These are phyloP conservation scores for Laothoe populi DNA, from an alignment of 2,888 invertebrate genomes.

Conservation along the genomic window DNA sequence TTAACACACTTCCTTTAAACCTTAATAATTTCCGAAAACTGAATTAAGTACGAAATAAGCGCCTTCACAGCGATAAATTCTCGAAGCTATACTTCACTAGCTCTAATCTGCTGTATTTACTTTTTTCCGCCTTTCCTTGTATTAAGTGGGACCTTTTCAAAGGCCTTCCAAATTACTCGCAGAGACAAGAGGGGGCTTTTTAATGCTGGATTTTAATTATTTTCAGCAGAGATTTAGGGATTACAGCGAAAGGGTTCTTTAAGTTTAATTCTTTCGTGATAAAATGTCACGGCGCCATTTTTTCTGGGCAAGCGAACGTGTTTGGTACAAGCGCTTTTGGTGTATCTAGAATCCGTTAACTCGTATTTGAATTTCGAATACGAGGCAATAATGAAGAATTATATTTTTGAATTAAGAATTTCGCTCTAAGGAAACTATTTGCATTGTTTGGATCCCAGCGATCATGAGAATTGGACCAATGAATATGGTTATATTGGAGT, in stretches of 20 bases:
- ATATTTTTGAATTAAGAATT: no score
- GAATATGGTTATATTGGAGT: no score
- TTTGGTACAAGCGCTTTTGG: not conserved
- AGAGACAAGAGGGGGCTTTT: conserved; percentile 48
- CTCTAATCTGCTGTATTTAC: conserved; percentile 57
- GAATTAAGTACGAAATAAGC: conserved; percentile 13
- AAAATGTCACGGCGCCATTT: not conserved
- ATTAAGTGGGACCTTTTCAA: conserved; percentile 62
- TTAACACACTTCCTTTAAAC: not conserved
- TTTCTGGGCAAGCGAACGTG: not conserved
- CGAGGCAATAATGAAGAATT: no score
- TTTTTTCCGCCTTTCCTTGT: conserved; percentile 54
- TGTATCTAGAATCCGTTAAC: not conserved
- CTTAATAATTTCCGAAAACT: conserved; percentile 15
- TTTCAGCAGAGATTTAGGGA: conserved; percentile 46
- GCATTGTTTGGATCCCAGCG: no score
- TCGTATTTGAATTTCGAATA: not conserved
- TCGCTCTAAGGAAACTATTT: no score
- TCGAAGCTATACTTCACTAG: conserved; percentile 56
- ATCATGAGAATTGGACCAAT: no score
- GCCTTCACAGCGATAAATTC: conserved; percentile 52
- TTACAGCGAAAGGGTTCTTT: conserved; percentile 39
- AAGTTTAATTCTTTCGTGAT: conserved; percentile 29
- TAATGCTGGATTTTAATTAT: conserved; percentile 54
- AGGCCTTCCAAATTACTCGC: conserved; percentile 66